Evolutionary conservation across 2,113 vertebrate species (phyloP).

Genomic region (Chaetorhynchus papuensis): DNA sequence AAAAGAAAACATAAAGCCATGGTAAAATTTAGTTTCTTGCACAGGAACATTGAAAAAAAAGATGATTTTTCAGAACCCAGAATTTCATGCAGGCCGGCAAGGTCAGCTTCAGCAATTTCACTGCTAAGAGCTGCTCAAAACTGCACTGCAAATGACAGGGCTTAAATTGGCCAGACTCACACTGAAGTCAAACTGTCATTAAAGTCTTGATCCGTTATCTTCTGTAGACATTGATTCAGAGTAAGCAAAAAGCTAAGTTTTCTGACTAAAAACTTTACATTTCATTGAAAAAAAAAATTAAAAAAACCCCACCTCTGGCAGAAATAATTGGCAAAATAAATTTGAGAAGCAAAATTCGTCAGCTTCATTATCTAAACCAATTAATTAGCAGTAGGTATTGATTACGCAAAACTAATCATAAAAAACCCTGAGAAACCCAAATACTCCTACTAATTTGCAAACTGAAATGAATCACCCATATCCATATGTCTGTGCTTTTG

Average conservation of each 20-base stretch:
- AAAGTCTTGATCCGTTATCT: neutral
- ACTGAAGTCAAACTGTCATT: neutral
- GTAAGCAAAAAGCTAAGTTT: neutral
- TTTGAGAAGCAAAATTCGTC: neutral
- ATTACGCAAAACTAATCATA: neutral
- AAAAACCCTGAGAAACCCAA: neutral
- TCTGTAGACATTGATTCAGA: neutral
- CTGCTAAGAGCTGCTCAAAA: neutral
- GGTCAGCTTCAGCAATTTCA: neutral
- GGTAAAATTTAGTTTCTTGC: neutral
- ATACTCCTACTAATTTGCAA: neutral
- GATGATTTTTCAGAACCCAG: neutral
- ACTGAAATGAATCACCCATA: conserved; percentile 12
- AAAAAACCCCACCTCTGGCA: neutral
- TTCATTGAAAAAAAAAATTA: neutral
- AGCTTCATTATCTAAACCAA: neutral
- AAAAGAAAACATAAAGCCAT: neutral
- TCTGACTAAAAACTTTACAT: neutral
- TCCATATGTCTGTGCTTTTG: neutral
- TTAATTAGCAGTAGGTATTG: neutral
- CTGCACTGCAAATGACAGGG: neutral
- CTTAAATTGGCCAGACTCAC: neutral
- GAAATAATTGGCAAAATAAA: neutral
- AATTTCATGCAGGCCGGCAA: neutral
- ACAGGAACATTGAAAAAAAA: neutral